These are phyloP conservation scores for Metacarcinus magister DNA, from an alignment of 2,888 invertebrate species.

Conservation along the genomic window DNA sequence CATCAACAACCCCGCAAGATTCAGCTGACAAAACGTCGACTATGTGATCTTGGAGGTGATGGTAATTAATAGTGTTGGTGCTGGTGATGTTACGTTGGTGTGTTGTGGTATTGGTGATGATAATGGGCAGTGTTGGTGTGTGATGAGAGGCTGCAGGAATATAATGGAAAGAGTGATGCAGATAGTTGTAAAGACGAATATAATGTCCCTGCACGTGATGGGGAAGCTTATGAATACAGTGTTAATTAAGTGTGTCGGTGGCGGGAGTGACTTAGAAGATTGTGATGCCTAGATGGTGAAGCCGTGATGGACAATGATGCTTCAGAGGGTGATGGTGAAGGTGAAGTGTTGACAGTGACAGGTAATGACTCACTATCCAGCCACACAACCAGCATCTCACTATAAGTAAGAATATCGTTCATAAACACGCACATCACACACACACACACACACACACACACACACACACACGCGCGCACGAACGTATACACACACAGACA, in stretches of 20 bases:
- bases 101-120: background rate
- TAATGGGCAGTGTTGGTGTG: background rate
- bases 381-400: background rate
- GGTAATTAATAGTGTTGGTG: background rate
- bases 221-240: background rate
- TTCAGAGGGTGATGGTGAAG: background rate
- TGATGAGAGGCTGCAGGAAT: background rate
- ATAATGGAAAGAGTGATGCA: background rate
- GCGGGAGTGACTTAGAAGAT: background rate
- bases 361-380: background rate
- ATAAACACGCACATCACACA: background rate
- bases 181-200: background rate
- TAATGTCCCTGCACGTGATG: background rate
- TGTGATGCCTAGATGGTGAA: background rate
- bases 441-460: background rate
- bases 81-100: background rate
- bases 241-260: background rate
- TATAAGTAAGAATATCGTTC: too few relatives aligned
- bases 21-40: conserved; percentile 68
- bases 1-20: background rate
- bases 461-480: background rate
- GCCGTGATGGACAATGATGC: background rate
- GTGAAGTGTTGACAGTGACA: background rate
- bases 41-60: conserved; percentile 66
- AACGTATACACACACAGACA: background rate